These are phyloP conservation scores for Leptopilina clavipes DNA, from an alignment of 1,140 invertebrate species.

Conservation along the genomic window DNA sequence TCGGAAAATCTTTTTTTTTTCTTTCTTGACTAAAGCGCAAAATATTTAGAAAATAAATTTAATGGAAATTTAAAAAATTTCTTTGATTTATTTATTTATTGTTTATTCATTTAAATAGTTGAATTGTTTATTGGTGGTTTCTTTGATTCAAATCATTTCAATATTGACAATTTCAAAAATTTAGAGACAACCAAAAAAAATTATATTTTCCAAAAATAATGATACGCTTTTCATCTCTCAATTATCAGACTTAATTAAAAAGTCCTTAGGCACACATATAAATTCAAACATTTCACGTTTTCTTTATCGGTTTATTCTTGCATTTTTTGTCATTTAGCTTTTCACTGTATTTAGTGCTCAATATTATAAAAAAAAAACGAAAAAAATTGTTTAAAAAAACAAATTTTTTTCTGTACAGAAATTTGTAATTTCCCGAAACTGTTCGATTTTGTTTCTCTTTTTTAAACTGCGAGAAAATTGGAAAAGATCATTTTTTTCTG, in stretches of 20 bases:
- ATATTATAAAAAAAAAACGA: slow-evolving; percentile 29
- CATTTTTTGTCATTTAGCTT: slow-evolving; percentile 7
- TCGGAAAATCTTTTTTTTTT: too few species aligned
- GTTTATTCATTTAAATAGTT: too few species aligned
- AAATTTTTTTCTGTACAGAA: not conserved
- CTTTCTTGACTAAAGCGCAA: too few species aligned
- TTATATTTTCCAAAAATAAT: not conserved
- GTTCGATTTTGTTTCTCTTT: not conserved
- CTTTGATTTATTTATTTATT: too few species aligned
- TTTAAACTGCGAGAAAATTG: not conserved
- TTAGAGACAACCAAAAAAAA: too few species aligned
- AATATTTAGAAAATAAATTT: too few species aligned
- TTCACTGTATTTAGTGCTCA: slow-evolving; percentile 24
- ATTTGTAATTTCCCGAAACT: not conserved
- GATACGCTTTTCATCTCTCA: not conserved
- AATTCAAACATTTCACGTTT: not conserved
- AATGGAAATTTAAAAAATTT: too few species aligned
- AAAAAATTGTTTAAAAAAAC: not conserved
- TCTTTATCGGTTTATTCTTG: not conserved
- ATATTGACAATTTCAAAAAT: too few species aligned
- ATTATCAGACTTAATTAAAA: slow-evolving; percentile 1
- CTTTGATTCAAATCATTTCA: too few species aligned
- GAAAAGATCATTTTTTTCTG: slow-evolving; percentile 42
- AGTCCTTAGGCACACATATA: not conserved
- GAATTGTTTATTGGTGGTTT: too few species aligned